Evolutionary conservation across 2,797 vertebrate species (phyloP).

Genomic region (Pangasius macronema): DNA sequence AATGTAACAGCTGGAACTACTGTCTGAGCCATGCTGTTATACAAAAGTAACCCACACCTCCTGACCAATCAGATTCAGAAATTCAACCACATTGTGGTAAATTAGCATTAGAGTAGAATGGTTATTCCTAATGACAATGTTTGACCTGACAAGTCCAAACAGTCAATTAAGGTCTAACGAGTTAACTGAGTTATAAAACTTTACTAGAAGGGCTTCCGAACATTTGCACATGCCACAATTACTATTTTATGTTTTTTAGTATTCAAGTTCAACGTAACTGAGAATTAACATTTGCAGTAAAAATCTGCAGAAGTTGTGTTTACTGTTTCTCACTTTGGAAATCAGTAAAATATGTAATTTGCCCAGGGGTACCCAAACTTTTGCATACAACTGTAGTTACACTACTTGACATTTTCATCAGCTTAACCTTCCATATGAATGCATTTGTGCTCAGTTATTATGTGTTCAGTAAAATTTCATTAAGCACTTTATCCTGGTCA

Average conservation of each 20-base stretch:
- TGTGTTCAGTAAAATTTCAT: background rate
- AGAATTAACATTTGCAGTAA: too few relatives aligned
- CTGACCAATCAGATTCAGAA: background rate
- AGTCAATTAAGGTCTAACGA: background rate
- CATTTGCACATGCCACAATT: background rate
- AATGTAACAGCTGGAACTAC: background rate
- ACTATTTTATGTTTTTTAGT: too few relatives aligned
- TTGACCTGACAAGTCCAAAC: too few relatives aligned
- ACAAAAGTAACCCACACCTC: background rate
- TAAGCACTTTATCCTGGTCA: background rate
- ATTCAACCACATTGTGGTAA: background rate
- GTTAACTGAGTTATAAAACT: background rate
- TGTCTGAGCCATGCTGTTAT: background rate
- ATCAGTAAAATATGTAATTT: background rate
- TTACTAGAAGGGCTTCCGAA: background rate
- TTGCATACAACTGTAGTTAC: background rate
- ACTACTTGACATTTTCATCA: background rate
- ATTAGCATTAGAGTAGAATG: background rate
- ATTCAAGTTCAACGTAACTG: too few relatives aligned
- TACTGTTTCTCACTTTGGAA: background rate
- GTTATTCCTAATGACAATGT: background rate
- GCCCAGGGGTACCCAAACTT: background rate
- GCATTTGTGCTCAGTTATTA: background rate
- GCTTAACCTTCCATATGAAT: background rate
- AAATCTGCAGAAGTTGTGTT: too few relatives aligned